Conservation (phyloP, 2,888 invertebrate genomes). For the Spodoptera picta region DNA sequence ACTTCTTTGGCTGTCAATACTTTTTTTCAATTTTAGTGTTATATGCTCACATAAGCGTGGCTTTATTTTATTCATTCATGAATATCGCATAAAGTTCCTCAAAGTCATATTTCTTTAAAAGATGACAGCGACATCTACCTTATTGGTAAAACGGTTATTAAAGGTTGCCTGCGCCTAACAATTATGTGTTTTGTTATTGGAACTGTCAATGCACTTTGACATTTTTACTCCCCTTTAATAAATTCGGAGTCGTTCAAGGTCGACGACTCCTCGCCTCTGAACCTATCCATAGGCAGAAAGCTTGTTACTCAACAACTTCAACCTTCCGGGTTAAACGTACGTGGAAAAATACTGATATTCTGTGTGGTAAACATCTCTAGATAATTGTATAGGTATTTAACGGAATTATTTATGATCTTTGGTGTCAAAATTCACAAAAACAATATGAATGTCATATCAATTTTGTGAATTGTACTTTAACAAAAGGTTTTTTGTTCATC, state of each 20-base stretch:
- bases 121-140: no score
- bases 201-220: slow-evolving; percentile 15
- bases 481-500: no score
- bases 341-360: slow-evolving; percentile 25
- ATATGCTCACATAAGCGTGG: slow-evolving; percentile 1
- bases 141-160: no score
- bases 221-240: slow-evolving; percentile 17
- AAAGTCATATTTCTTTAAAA: no score
- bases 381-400: neutral
- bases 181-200: neutral
- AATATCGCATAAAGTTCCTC: no score
- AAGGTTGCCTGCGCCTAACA: neutral
- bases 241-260: slow-evolving; percentile 34
- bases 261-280: slow-evolving; percentile 27
- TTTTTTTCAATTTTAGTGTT: slow-evolving; percentile 1
- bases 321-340: slow-evolving; percentile 38
- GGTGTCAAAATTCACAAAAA: slow-evolving; percentile 5
- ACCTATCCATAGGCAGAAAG: slow-evolving; percentile 27
- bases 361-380: slow-evolving; percentile 14
- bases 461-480: neutral
- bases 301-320: slow-evolving; percentile 19
- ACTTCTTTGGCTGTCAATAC: slow-evolving; percentile 3
- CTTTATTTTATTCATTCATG: neutral
- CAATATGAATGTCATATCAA: slow-evolving; percentile 2
- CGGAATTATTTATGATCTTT: slow-evolving; percentile 1